Base-by-base conservation (phyloP, 1,140 invertebrate genomes). In the Marisa cornuarietis region DNA sequence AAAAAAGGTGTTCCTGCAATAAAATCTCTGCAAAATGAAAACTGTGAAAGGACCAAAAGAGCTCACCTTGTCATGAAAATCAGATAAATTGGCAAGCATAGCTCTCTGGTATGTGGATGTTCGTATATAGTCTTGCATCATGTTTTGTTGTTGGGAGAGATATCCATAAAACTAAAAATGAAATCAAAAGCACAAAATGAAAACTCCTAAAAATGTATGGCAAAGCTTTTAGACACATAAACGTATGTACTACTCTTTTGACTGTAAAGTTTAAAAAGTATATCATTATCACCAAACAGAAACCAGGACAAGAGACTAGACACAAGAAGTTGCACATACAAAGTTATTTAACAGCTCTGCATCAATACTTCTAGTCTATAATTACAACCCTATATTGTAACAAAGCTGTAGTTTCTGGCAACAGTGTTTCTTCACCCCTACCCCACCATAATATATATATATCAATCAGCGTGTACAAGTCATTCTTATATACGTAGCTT, bases 91-190 rank as follows among this genome's bases (percentile, higher is more conserved):
- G 68, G 95, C 95, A 24, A 99, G 92, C 91, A 99, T 99, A 71
- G 98, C 98, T 87, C 96, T 94, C 91, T 99, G 98, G 92, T 99
- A 99, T 72, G 98, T 99, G 86, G 97, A 97, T 49, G 98, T 99
- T 83, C 98, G 93, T 71, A 99, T 97, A 90, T 98, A 99, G 91
- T 99, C 98, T 93, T 94, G 93, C 96, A 99, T 97, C 98, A 99
- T 99, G 89, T 99, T 99, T 92, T 99, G 98, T 91, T 99, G 98
- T 90, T 99, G 98, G 71, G 97, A 99, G 77, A 99, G 92, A 92
- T 99, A 99, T 77, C 98, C 97, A 92, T 99, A 99, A 92, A 99
- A 99, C 93, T 99, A 95, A 88, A 97, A 90, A 76, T 68, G 79
- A 73, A 82, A 42, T 42, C 31, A 42, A 42, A 42, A 42, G 31